Base-by-base conservation (phyloP, 2,113 vertebrate species). In the Corythaeola cristata region DNA sequence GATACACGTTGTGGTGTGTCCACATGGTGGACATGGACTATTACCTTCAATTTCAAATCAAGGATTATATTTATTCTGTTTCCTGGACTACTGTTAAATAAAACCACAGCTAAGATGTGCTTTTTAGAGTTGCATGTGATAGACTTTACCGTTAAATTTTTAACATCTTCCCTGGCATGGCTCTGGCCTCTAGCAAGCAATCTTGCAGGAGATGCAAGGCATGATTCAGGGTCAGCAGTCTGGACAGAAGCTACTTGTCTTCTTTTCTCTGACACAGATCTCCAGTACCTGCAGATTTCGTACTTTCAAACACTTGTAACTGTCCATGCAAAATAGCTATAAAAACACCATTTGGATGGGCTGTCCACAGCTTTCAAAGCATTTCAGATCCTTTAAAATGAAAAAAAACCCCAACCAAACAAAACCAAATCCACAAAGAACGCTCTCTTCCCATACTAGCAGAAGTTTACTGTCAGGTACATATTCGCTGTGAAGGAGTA, bases 371-470 rank as follows among this genome's bases (percentile, higher is more conserved):
- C 10, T 89, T 95, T 92, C 23, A 84, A 66, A 92, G 9, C 9
- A 69, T 60, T 90, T 80, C 37, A 49, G 4, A 39, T 21, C 2
- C 33, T 66, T 81, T 62, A 60, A 83, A 88, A 85, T 44, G 3
- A 45, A n/a, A 22, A n/a, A 30, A 41, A 49, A 28, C 16, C 18
- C 5, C 8, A 41, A 26, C 4, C 6, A 26, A 75, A 32, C 3
- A 35, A 44, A 44, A 44, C 26, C 5, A 69, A 86, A 37, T 1
- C 8, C 24, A 30, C 5, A 39, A 59, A 79, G 27, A 86, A 41
- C 0, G 0, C 15, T 76, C 11, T 67, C 12, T 58, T 82, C 49
- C 4, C 15, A 7, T 41, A 39, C 3, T 15, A 20, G 14, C 37
- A 50, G 15, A 79, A 85, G 4, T 81, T 95, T 74, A 17, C 11